These are phyloP conservation scores for Nesometra sesokonis DNA, from an alignment of 35 echinoderm and acorn worm genomes.

Conservation along the genomic window DNA sequence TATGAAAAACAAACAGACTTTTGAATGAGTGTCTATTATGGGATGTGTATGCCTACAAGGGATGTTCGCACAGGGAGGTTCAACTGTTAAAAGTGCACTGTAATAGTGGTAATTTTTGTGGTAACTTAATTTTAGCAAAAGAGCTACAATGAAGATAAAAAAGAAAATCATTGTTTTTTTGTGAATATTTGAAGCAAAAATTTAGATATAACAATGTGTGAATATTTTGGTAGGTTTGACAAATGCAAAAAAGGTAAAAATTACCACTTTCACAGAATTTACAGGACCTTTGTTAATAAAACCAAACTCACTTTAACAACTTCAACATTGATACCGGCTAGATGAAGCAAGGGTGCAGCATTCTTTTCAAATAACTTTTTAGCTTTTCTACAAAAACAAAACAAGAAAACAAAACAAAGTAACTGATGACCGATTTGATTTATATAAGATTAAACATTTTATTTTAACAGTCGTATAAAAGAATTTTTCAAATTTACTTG, in stretches of 20 bases:
- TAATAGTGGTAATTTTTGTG: no score
- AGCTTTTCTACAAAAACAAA: slow-evolving; percentile 56
- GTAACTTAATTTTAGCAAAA: no score
- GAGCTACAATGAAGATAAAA: no score
- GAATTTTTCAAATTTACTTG: not conserved
- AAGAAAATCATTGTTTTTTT: no score
- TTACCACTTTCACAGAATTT: not conserved
- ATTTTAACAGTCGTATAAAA: not conserved
- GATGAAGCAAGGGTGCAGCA: slow-evolving; percentile 72
- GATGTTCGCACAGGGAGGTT: no score
- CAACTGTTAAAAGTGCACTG: no score
- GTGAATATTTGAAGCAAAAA: no score
- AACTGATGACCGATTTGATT: no score
- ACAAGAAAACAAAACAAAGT: not conserved
- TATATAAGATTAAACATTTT: not conserved
- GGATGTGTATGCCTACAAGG: no score
- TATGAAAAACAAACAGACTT: no score
- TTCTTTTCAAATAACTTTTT: slow-evolving; percentile 89
- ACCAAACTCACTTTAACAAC: slow-evolving; percentile 42
- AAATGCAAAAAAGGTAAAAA: not conserved
- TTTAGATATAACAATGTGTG: not conserved
- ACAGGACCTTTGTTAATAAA: not conserved
- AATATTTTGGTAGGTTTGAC: not conserved
- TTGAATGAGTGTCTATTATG: no score
- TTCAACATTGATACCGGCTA: slow-evolving; percentile 81